Evolutionary conservation across 2,888 invertebrate genomes (phyloP).

Genomic region (Phyllotreta striolata): DNA sequence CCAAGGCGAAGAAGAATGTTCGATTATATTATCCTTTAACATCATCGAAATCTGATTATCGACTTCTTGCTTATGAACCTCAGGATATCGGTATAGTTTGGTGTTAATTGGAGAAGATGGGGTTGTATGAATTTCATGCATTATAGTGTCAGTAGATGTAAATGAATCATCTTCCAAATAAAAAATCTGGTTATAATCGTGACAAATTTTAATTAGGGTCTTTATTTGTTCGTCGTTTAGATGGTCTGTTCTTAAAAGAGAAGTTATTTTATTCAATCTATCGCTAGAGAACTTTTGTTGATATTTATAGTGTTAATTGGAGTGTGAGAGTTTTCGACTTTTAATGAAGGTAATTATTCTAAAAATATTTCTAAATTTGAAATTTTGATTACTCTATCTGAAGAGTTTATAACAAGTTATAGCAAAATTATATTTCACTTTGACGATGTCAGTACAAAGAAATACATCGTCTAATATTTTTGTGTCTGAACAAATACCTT

Average conservation of each 20-base stretch:
- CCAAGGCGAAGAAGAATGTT: slow-evolving; percentile 45
- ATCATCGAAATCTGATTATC: slow-evolving; percentile 47
- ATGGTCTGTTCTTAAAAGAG: slow-evolving; percentile 12
- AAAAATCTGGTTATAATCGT: slow-evolving; percentile 47
- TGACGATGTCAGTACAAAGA: slow-evolving; percentile 20
- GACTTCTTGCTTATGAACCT: slow-evolving; percentile 50
- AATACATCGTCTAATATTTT: slow-evolving; percentile 16
- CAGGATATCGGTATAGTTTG: slow-evolving; percentile 49
- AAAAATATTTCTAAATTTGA: background rate
- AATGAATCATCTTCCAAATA: slow-evolving; percentile 44
- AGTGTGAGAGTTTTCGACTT: background rate
- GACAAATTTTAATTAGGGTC: slow-evolving; percentile 38
- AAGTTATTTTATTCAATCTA: slow-evolving; percentile 13
- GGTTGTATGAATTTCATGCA: slow-evolving; percentile 45
- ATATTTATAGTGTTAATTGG: background rate
- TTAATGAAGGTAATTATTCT: background rate
- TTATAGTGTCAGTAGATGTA: slow-evolving; percentile 40
- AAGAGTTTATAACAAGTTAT: slow-evolving; percentile 12
- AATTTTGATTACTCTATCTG: background rate
- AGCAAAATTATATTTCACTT: slow-evolving; percentile 1
- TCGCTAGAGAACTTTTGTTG: background rate
- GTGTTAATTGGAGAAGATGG: slow-evolving; percentile 41
- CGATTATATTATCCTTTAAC: slow-evolving; percentile 45
- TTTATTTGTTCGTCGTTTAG: background rate
- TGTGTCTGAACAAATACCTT: background rate